Evolutionary conservation across 2,113 vertebrate species (phyloP).

Genomic region (Channa maculata): DNA sequence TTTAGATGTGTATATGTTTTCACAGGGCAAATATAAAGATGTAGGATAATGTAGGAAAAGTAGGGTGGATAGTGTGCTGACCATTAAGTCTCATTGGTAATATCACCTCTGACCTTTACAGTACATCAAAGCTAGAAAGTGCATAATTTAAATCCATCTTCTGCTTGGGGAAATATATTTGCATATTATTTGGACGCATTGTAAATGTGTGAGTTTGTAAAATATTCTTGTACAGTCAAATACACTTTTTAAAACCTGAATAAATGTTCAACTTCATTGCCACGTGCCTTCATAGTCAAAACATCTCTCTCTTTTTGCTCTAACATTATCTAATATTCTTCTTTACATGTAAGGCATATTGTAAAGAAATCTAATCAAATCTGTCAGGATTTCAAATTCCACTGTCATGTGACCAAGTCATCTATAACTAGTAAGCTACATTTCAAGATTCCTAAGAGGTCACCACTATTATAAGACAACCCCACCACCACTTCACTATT

Average conservation of each 20-base stretch:
- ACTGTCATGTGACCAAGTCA: conserved; percentile 9
- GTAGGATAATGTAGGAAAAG: background rate
- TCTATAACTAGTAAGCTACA: conserved; percentile 35
- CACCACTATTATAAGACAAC: conserved; percentile 55
- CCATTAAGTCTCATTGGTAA: conserved; percentile 11
- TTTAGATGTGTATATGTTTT: background rate
- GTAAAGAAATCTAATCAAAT: too few species aligned
- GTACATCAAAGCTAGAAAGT: background rate
- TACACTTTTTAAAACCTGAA: background rate
- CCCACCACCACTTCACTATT: conserved; percentile 1
- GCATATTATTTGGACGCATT: background rate
- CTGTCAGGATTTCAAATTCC: too few species aligned
- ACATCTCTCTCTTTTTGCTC: background rate
- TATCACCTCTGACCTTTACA: conserved; percentile 27
- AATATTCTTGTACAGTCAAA: background rate
- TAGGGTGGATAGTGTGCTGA: conserved; percentile 11
- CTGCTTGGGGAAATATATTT: background rate
- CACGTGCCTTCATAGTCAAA: background rate
- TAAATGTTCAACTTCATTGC: conserved; percentile 24
- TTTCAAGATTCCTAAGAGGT: conserved; percentile 56
- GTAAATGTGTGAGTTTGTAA: background rate
- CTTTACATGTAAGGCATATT: background rate
- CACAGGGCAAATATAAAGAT: background rate
- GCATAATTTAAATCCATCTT: conserved; percentile 9
- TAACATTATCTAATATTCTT: conserved; percentile 5